phyloP scores from a whole-genome alignment of 2,113 vertebrate genomes.

The Phalacrocorax aristotelis region DNA sequence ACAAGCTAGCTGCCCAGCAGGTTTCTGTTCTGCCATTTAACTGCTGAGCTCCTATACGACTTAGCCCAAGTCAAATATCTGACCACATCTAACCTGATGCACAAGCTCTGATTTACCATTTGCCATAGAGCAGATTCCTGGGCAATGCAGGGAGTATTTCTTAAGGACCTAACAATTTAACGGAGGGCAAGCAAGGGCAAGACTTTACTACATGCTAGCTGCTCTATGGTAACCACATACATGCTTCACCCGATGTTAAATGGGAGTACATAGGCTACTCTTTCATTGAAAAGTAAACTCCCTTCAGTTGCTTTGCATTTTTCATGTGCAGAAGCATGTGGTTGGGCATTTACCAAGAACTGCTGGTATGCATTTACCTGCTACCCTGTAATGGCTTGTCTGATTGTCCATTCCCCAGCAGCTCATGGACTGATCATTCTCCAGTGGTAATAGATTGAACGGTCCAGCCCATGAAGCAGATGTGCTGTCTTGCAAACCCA shows the following conservation, averaged over 20 bases:
- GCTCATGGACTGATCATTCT: background rate
- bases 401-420: background rate
- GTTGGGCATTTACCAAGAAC: background rate
- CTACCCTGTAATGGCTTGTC: background rate
- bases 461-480: background rate
- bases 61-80: background rate
- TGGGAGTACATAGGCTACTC: background rate
- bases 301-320: background rate
- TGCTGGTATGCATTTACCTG: background rate
- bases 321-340: background rate
- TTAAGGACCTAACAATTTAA: background rate
- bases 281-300: background rate
- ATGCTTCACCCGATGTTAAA: background rate
- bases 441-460: background rate
- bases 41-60: background rate
- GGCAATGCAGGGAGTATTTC: background rate
- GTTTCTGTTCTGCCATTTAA: background rate
- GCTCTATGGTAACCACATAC: background rate
- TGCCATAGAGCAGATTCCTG: background rate
- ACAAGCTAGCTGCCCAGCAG: background rate
- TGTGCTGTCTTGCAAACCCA: background rate
- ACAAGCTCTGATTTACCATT: background rate
- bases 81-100: background rate
- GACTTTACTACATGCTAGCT: background rate
- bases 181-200: background rate